Conservation (phyloP, 2,888 invertebrate genomes). For the Andrena fulva region DNA sequence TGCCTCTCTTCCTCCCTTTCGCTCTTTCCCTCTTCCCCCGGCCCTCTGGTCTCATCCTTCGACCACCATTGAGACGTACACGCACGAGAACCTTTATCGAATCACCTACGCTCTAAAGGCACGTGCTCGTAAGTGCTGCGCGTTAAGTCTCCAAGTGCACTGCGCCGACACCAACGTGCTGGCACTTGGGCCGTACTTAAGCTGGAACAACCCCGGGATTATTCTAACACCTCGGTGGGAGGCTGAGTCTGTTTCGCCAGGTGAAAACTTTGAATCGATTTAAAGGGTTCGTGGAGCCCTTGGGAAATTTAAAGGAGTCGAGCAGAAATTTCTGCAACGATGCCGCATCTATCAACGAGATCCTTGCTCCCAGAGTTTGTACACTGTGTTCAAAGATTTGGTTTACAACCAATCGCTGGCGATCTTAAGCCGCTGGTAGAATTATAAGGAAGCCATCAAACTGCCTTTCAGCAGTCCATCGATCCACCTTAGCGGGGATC, state of each 20-base stretch:
- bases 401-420: constrained; percentile 43
- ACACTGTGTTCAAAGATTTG: not conserved
- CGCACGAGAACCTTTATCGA: constrained; percentile 63
- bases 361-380: not conserved
- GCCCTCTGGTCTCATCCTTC: constrained; percentile 50
- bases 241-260: constrained; percentile 39
- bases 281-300: not conserved
- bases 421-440: constrained; percentile 2
- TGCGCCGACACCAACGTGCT: constrained; percentile 29
- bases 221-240: constrained; percentile 52
- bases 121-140: constrained; percentile 67
- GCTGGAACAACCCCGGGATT: constrained; percentile 25
- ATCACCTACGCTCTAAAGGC: constrained; percentile 65
- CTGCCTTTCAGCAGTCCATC: constrained; percentile 29
- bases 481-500: constrained; percentile 29
- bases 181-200: constrained; percentile 29
- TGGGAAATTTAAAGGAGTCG: not conserved
- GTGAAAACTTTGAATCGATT: constrained; percentile 13
- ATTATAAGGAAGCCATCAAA: constrained; percentile 29
- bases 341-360: constrained; percentile 18
- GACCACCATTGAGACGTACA: constrained; percentile 62
- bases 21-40: constrained; percentile 9
- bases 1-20: constrained; percentile 20
- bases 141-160: constrained; percentile 57
- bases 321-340: constrained; percentile 21